phyloP scores from a whole-genome alignment of 2,888 invertebrate genomes.

The Axea sp. region DNA sequence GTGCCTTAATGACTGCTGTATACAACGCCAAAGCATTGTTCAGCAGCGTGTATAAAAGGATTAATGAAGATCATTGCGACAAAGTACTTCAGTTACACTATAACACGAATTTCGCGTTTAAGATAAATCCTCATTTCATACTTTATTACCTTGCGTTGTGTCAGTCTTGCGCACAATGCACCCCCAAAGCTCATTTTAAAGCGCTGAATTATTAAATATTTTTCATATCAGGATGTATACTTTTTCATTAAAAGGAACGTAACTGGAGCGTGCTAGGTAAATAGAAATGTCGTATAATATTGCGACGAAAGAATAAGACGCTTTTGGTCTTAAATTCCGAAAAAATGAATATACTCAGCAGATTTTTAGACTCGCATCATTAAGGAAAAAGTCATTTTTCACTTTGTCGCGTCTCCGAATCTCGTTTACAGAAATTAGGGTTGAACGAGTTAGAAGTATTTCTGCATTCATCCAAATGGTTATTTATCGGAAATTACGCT shows the following conservation, averaged over 20 bases:
- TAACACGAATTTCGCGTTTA: constrained; percentile 43
- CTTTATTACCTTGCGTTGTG: constrained; percentile 44
- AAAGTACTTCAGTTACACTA: constrained; percentile 47
- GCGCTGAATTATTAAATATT: constrained; percentile 35
- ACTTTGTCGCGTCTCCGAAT: background rate
- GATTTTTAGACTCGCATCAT: no score
- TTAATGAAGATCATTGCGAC: constrained; percentile 59
- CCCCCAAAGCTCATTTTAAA: constrained; percentile 8
- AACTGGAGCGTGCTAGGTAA: background rate
- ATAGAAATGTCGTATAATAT: constrained; percentile 18
- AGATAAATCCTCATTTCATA: constrained; percentile 53
- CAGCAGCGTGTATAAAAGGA: constrained; percentile 54
- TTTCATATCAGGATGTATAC: constrained; percentile 37
- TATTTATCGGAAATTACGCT: background rate
- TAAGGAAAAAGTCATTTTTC: constrained; percentile 1
- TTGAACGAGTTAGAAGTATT: constrained; percentile 4
- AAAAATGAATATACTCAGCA: no score
- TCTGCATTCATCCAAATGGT: background rate
- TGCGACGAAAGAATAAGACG: constrained; percentile 9
- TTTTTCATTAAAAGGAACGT: constrained; percentile 30
- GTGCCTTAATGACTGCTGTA: constrained; percentile 53
- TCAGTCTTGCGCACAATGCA: background rate
- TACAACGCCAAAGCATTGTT: constrained; percentile 51
- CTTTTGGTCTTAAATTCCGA: constrained; percentile 7
- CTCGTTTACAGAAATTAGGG: constrained; percentile 8